Conservation (phyloP, 2,888 invertebrate species). For the Mythimna pallens region DNA sequence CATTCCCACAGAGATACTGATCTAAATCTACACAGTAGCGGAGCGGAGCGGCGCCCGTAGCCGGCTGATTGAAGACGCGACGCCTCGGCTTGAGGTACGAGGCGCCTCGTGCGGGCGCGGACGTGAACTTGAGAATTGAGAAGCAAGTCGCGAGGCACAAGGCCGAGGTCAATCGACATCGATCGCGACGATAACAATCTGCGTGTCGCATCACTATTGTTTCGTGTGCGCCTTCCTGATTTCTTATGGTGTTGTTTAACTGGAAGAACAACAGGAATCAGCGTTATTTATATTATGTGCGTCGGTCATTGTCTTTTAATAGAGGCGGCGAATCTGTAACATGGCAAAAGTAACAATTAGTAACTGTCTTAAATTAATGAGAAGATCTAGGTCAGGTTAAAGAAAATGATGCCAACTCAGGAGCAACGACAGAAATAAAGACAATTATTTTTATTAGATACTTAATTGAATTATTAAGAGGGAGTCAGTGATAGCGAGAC, state of each 20-base stretch:
- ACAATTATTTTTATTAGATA: background rate
- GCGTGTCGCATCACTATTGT: conserved; percentile 27
- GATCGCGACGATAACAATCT: conserved; percentile 26
- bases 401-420: background rate
- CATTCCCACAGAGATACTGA: conserved; percentile 53
- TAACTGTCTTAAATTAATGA: background rate
- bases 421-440: background rate
- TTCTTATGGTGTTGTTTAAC: background rate
- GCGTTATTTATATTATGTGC: background rate
- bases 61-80: conserved; percentile 46
- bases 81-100: background rate
- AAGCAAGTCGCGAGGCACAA: conserved; percentile 33
- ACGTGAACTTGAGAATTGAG: conserved; percentile 39
- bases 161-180: conserved; percentile 28
- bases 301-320: background rate
- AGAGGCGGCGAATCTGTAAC: background rate
- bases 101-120: conserved; percentile 25
- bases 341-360: background rate
- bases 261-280: conserved; percentile 10
- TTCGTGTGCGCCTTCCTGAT: conserved; percentile 19
- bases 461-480: background rate
- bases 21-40: conserved; percentile 41
- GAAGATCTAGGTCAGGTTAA: no score
- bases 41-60: conserved; percentile 16
- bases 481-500: no score